These are phyloP conservation scores for Spea hammondii DNA, from an alignment of 2,797 vertebrate genomes.

Conservation along the genomic window DNA sequence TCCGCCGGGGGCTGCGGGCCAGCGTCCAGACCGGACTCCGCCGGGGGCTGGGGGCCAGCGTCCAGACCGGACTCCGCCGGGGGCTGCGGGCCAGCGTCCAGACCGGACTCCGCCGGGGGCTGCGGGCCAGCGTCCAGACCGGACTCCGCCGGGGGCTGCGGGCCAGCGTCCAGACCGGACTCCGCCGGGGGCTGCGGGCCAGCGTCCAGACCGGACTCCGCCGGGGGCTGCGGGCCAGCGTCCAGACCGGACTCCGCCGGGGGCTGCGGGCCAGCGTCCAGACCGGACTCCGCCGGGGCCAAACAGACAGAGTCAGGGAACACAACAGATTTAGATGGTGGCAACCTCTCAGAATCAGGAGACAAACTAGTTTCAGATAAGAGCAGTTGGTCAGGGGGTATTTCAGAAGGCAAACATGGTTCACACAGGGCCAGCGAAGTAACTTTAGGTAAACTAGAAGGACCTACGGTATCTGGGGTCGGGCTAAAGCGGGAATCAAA, in stretches of 20 bases:
- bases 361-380: neutral
- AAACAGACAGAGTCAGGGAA: neutral
- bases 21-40: neutral
- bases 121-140: neutral
- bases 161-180: neutral
- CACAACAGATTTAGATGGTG: neutral
- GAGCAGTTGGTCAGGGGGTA: neutral
- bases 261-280: neutral
- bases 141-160: neutral
- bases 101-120: neutral
- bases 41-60: neutral
- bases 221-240: neutral
- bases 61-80: neutral
- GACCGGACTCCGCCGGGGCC: neutral
- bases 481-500: neutral
- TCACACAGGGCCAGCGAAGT: neutral
- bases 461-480: neutral
- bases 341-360: neutral
- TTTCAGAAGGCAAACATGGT: neutral
- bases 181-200: slow-evolving; percentile 4
- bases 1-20: slow-evolving; percentile 4
- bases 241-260: neutral
- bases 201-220: neutral
- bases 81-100: neutral
- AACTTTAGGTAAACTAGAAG: neutral